phyloP scores from a whole-genome alignment of 2,888 invertebrate genomes.

The Plusia festucae region DNA sequence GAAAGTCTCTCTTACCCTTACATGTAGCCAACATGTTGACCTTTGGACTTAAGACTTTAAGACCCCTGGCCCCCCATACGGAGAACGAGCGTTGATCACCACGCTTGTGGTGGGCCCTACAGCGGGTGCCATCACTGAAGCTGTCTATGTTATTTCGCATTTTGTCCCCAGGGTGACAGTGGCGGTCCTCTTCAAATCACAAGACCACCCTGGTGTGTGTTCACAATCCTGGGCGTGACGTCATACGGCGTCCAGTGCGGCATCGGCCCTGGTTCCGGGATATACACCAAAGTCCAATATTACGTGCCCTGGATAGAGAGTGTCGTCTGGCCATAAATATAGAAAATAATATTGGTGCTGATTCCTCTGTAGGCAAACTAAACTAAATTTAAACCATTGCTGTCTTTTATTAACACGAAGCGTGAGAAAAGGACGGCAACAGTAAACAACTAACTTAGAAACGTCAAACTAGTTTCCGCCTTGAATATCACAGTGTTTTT shows the following conservation, averaged over 20 bases:
- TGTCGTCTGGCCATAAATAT: constrained; percentile 27
- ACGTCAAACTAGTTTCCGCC: no score
- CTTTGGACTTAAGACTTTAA: no score
- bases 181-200: constrained; percentile 90
- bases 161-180: constrained; percentile 89
- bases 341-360: no score
- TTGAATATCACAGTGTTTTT: no score
- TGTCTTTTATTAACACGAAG: no score
- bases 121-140: background rate
- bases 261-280: constrained; percentile 76
- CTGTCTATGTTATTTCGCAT: background rate
- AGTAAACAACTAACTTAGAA: no score
- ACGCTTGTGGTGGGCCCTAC: background rate
- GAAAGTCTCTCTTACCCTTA: background rate
- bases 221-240: constrained; percentile 85
- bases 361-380: no score
- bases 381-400: no score
- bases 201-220: constrained; percentile 61
- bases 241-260: constrained; percentile 83
- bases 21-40: no score
- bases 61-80: no score
- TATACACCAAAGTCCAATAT: constrained; percentile 87
- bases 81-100: background rate
- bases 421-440: no score
- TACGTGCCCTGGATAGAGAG: constrained; percentile 84